Percentiles rank a stretch among this genome's conserved stretches.
Evolutionary conservation across 2,797 vertebrate genomes (phyloP).

Genomic region (Notolabrus celidotus): DNA sequence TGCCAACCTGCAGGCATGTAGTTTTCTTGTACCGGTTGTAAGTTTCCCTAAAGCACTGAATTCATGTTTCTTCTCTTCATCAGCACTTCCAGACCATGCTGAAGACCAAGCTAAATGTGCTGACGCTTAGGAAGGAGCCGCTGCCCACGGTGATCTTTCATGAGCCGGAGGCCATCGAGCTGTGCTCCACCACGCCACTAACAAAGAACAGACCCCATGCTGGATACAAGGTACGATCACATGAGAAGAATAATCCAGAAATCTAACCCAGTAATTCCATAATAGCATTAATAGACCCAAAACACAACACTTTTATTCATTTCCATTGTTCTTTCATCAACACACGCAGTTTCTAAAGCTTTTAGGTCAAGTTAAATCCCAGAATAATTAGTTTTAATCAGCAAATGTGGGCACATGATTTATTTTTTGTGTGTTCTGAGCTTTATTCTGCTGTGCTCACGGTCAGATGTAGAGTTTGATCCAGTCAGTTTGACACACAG

Average conservation of each 20-base stretch:
- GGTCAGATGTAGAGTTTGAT: constrained; percentile 55
- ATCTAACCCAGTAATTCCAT: constrained; percentile 57
- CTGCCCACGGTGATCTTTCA: constrained; percentile 98
- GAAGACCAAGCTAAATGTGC: constrained; percentile 98
- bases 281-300: constrained; percentile 63
- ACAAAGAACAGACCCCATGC: constrained; percentile 90
- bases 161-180: constrained; percentile 97
- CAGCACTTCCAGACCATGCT: constrained; percentile 99
- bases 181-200: constrained; percentile 94
- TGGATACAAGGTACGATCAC: constrained; percentile 93
- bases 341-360: constrained; percentile 22
- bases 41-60: constrained; percentile 28
- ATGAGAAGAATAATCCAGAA: constrained; percentile 60
- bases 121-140: constrained; percentile 97
- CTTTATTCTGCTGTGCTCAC: constrained; percentile 39
- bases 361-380: constrained; percentile 39
- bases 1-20: background rate
- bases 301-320: constrained; percentile 59
- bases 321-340: constrained; percentile 1
- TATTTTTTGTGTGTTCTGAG: constrained; percentile 1
- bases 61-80: constrained; percentile 32
- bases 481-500: constrained; percentile 39
- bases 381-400: constrained; percentile 33
- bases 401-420: constrained; percentile 14
- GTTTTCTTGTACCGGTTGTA: constrained; percentile 9